Evolutionary conservation across 30 jellyfish, hydroid and myxozoan genomes (phyloP), one percentile per base, ranked within the genome.

Genomic region (Aurelia aurita): DNA sequence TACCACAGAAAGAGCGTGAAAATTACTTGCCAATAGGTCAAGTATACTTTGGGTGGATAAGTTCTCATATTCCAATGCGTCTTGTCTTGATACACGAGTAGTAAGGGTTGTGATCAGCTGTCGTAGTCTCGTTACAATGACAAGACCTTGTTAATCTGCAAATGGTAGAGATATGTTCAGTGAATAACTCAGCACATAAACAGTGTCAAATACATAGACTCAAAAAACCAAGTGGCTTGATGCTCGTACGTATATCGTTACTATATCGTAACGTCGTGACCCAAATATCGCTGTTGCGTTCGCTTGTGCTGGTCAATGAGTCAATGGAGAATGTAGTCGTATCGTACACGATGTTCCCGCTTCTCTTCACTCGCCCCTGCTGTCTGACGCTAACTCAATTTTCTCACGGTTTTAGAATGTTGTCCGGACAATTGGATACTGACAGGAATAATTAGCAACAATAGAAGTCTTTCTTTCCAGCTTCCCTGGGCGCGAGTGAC

Each of bases 371-470:
- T 34, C 46, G 51, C 51, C 85, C 91, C 79, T 69, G 87, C 93
- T 83, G 87, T 39, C 79, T 34, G 93, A 55, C 75, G 13, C 80
- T 69, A 83, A 69, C 78, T 80, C 84, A 58, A 83, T 83, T 83
- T 83, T 83, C 93, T 83, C 93, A 83, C 93, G 93, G 83, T 71
- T 39, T 62, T 71, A 83, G 27, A 75, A 49, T 60, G 78, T 28
- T 71, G 70, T 51, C 67, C 60, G 87, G 84, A 47, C 93, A 54
- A 62, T 70, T 34, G 93, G 73, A 69, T 60, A 83, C 62, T 83
- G 93, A 68, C 86, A 71, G 80, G 85, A 69, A 60, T 71, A 70
- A 71, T 83, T 71, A 71, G 58, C 72, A 71, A 70, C 47, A 54
- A 44, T 65, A 60, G 46, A 83, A 43, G 72, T 83, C 87, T 71